These are phyloP conservation scores for Eupithecia tripunctaria DNA, from an alignment of 2,888 invertebrate genomes.

Conservation along the genomic window DNA sequence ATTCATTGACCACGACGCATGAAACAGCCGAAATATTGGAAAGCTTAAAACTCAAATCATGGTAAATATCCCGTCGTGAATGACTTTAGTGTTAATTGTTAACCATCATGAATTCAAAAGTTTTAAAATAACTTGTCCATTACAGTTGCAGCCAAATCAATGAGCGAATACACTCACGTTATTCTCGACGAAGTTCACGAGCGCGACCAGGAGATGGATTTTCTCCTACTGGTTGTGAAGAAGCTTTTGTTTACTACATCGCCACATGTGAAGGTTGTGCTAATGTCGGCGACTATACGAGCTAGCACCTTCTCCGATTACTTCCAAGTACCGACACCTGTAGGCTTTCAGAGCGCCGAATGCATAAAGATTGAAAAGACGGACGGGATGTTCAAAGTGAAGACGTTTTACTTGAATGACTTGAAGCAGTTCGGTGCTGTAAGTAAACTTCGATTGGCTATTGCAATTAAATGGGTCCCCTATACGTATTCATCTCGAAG, in stretches of 20 bases:
- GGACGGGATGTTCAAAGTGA: slow-evolving; percentile 80
- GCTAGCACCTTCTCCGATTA: slow-evolving; percentile 87
- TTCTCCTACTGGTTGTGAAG: slow-evolving; percentile 92
- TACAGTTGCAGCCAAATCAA: slow-evolving; percentile 86
- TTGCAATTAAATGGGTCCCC: too few species aligned
- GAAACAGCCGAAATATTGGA: too few species aligned
- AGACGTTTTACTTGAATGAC: slow-evolving; percentile 86
- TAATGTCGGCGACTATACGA: slow-evolving; percentile 97
- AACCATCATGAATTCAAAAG: too few species aligned
- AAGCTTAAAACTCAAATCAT: too few species aligned
- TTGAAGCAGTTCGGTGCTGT: slow-evolving; percentile 77
- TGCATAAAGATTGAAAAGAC: slow-evolving; percentile 78
- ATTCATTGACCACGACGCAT: too few species aligned
- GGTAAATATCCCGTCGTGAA: too few species aligned
- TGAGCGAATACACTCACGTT: slow-evolving; percentile 93
- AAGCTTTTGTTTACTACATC: slow-evolving; percentile 87
- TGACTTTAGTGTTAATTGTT: too few species aligned
- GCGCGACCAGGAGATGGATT: slow-evolving; percentile 96
- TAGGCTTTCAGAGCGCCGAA: slow-evolving; percentile 63
- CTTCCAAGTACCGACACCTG: slow-evolving; percentile 71
- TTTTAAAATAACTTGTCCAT: too few species aligned
- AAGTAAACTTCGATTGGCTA: slow-evolving; percentile 50
- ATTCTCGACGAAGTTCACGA: slow-evolving; percentile 98
- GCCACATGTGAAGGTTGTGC: slow-evolving; percentile 78
- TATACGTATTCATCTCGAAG: too few species aligned